Evolutionary conservation across 2,888 invertebrate genomes (phyloP), one percentile per base, ranked within the genome.

Genomic region (Drosophila demipolita): DNA sequence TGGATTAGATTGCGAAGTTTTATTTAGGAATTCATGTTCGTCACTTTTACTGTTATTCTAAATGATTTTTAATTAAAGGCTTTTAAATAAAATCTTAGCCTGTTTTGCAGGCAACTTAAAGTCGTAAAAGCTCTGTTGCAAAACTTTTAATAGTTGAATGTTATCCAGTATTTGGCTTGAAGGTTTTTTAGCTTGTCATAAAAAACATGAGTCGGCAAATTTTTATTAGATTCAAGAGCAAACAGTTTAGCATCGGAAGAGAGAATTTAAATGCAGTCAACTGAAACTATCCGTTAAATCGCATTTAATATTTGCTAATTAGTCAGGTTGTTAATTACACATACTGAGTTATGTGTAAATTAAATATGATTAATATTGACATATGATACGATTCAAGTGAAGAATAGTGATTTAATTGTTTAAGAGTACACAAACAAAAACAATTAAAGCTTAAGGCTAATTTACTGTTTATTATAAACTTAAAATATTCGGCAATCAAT

Each of bases 331-430:
- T 12, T 55, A 38, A n/a, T 29, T 33, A 15, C 26, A 32, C 17
- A 32, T 29, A 23, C 33, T 42, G 12, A 35, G n/a, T 1, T 29
- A 29, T 26, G 26, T 26, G n/a, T 42, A 42, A 15, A 15, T 7
- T 26, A 3, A 12, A 7, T 7, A 45, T 12, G 12, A 45, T 23
- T 23, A 45, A 4, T 1, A 15, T 45, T 45, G 4, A 15, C 8
- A 45, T 23, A 4, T 57, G 53, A 63, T 62, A 52, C 38, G 45
- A 59, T 55, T 59, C 38, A 49, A 32, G 48, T 55, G n/a, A 20
- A n/a, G 23, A 49, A 33, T 29, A 78, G 74, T 60, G 48, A 49
- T 53, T 59, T 5, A 54, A 36, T 33, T 77, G 26, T 52, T 66
- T 26, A 66, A 78, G 74, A 64, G 66, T 20, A 45, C 3, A 11